Conservation (phyloP, 2,888 invertebrate genomes). For the Drosophila subquinaria region DNA sequence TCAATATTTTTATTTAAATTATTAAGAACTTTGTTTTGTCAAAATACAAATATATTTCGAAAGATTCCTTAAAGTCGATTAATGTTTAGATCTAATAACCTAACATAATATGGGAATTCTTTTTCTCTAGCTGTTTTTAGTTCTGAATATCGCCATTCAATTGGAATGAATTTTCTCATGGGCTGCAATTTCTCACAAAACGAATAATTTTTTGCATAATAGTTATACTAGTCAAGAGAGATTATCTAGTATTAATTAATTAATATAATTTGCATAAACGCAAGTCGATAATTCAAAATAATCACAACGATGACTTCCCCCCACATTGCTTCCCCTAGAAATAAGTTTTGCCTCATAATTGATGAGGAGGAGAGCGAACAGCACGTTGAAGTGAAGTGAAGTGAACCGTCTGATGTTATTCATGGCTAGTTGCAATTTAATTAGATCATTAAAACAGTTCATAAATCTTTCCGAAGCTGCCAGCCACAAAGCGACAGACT, state of each 20-base stretch:
- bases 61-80: not conserved
- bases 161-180: constrained; percentile 9
- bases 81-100: not conserved
- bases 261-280: constrained; percentile 62
- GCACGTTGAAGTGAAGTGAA: constrained; percentile 36
- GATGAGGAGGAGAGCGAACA: constrained; percentile 32
- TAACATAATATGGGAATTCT: not conserved
- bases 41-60: not conserved
- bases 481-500: constrained; percentile 45
- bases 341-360: constrained; percentile 42
- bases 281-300: constrained; percentile 65
- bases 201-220: constrained; percentile 12
- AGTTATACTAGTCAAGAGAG: constrained; percentile 3
- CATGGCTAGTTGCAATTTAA: constrained; percentile 82
- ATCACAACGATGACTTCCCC: constrained; percentile 8
- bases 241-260: constrained; percentile 25
- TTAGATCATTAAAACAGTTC: constrained; percentile 81
- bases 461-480: constrained; percentile 78
- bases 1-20: not conserved
- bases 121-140: not conserved
- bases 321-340: not conserved
- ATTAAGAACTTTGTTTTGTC: not conserved
- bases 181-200: constrained; percentile 1
- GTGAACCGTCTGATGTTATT: constrained; percentile 66
- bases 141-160: not conserved